Conservation (phyloP, 2,888 invertebrate genomes). For the Galeruca laticollis region DNA sequence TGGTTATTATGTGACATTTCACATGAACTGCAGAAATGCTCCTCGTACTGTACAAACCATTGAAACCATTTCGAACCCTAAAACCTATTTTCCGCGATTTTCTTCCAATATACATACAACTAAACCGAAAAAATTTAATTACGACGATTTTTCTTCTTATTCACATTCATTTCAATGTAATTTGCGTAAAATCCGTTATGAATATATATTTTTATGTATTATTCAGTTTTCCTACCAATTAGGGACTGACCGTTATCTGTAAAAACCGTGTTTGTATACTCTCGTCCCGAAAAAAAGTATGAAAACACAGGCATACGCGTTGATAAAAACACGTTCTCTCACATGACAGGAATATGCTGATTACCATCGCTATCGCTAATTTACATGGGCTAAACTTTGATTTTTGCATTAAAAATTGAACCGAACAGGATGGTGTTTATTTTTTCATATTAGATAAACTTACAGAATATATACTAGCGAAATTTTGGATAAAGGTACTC, state of each 20-base stretch:
- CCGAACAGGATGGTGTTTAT: not conserved
- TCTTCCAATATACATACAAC: too few relatives aligned
- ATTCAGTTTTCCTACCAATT: slow-evolving; percentile 1
- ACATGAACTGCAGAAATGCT: too few relatives aligned
- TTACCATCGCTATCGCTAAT: not conserved
- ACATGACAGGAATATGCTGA: slow-evolving; percentile 7
- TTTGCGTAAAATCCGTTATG: not conserved
- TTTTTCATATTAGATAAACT: too few relatives aligned
- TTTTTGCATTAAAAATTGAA: not conserved
- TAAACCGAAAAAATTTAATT: not conserved
- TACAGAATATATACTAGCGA: too few relatives aligned
- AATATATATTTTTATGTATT: not conserved
- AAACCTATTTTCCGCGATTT: too few relatives aligned
- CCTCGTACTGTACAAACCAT: too few relatives aligned
- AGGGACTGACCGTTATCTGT: slow-evolving; percentile 1
- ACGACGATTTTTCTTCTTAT: not conserved
- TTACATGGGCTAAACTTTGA: not conserved
- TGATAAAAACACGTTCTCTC: slow-evolving; percentile 5
- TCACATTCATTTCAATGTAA: not conserved
- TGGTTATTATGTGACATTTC: too few relatives aligned
- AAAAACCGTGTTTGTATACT: slow-evolving; percentile 5
- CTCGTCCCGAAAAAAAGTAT: not conserved
- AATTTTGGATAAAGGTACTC: too few relatives aligned
- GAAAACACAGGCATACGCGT: not conserved
- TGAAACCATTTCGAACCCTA: too few relatives aligned